Base-by-base conservation (phyloP, 2,797 vertebrate genomes). In the Tiaroga cobitis region DNA sequence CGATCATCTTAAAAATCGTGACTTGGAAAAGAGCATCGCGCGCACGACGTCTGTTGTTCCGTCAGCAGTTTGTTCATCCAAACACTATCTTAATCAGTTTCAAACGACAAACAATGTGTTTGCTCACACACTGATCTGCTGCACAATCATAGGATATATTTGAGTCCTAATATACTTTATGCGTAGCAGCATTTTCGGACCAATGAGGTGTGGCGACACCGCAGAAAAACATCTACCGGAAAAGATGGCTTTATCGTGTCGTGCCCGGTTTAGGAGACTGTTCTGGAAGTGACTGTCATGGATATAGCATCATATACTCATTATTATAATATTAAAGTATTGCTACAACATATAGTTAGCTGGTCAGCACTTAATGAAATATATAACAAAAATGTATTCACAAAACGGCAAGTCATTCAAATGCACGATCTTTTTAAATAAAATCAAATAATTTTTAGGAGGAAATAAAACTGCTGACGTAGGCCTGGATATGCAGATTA, bases 261-360 rank as follows among this genome's bases (percentile, higher is more conserved):
- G 7, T 24, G 32, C 5, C 39, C 41, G 8, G 18, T 49, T 15
- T 21, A 46, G 10, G 29, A 68, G 16, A 49, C 78, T 34, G 63
- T 65, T 11, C 56, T 19, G 13, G 16, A 79, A 32, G 26, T 41
- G 16, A 46, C 56, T 9, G 26, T 63, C 41, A 34, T 8, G 32
- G 26, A 54, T 54, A 37, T 69, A 19, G 54, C 46, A 26, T 69
- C 29, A 69, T 68, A 51, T 16, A 54, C 34, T 79, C 61, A 15
- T 51, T 51, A 39, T 81, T 51, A 37, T 51, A 51, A 68, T 54
- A 46, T 54, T n/a, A 39, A 51, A 65, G 65, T 81, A 81, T 81
- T 81, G 79, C 79, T 81, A 81, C 46, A 69, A 81, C 32, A 81
- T 54, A 37, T 39, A 32, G 43, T 68, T 24, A 49, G 29, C 65